Conservation (phyloP, 1,140 invertebrate species). For the Apis laboriosa region DNA sequence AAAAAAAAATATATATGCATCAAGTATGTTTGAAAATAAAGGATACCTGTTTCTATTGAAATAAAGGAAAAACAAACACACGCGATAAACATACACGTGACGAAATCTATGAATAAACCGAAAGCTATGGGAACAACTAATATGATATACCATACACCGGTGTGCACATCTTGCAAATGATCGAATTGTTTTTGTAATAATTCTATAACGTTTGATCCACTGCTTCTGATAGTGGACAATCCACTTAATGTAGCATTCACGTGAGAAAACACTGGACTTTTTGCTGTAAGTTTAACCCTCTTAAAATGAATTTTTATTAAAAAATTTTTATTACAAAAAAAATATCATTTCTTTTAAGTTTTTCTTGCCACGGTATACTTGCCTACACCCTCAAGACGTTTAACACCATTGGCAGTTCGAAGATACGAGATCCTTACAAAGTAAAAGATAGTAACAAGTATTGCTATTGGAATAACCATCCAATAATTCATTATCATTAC, state of each 20-base stretch:
- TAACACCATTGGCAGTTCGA: constrained; percentile 83
- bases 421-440: constrained; percentile 83
- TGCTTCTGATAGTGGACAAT: constrained; percentile 90
- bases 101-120: constrained; percentile 73
- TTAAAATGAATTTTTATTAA: not conserved
- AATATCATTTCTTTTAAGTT: not conserved
- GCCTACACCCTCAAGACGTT: constrained; percentile 82
- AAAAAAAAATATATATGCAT: not conserved
- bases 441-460: constrained; percentile 82
- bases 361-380: constrained; percentile 47
- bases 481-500: constrained; percentile 83
- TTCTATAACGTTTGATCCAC: constrained; percentile 81
- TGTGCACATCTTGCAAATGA: constrained; percentile 84
- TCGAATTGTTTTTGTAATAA: constrained; percentile 88
- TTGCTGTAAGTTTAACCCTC: constrained; percentile 77
- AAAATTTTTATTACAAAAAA: not conserved
- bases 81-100: constrained; percentile 66
- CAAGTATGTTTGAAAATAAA: not conserved
- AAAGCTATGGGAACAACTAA: constrained; percentile 82
- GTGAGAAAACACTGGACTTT: constrained; percentile 92
- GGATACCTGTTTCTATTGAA: constrained; percentile 68
- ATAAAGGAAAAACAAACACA: constrained; percentile 77
- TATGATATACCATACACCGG: constrained; percentile 84
- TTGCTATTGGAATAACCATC: constrained; percentile 81
- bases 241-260: constrained; percentile 90